Evolutionary conservation across 2,113 vertebrate genomes (phyloP).

Genomic region (Loxodonta africana): DNA sequence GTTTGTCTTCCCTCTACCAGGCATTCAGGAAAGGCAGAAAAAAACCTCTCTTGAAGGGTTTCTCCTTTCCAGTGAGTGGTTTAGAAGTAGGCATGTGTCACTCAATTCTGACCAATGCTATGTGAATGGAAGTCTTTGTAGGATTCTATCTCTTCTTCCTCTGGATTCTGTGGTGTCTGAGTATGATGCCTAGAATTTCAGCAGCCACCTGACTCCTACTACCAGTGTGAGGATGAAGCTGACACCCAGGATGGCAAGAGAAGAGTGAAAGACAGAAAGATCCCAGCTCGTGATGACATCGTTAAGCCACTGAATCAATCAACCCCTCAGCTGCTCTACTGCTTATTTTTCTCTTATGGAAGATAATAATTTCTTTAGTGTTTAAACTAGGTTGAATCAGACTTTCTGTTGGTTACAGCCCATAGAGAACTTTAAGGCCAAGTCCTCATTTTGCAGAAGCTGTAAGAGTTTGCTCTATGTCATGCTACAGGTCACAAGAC

Average conservation of each 20-base stretch:
- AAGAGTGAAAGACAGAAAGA: neutral
- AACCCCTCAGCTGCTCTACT: neutral
- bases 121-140: neutral
- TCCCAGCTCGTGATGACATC: neutral
- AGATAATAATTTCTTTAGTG: neutral
- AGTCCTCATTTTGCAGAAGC: conserved; percentile 6
- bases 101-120: neutral
- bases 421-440: conserved; percentile 36
- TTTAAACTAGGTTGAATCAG: conserved; percentile 9
- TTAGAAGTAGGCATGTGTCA: neutral
- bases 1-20: neutral
- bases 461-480: neutral
- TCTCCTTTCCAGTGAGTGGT: neutral
- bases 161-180: neutral
- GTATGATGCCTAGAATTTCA: neutral
- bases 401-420: neutral
- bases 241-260: neutral
- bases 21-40: neutral
- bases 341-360: conserved; percentile 36
- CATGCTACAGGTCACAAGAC: neutral
- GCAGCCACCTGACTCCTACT: neutral
- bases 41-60: neutral
- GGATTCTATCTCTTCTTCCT: neutral
- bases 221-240: neutral
- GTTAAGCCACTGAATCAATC: neutral